Evolutionary conservation across 64 coral and sea anemone genomes (phyloP).

Genomic region (Stylophora pistillata): DNA sequence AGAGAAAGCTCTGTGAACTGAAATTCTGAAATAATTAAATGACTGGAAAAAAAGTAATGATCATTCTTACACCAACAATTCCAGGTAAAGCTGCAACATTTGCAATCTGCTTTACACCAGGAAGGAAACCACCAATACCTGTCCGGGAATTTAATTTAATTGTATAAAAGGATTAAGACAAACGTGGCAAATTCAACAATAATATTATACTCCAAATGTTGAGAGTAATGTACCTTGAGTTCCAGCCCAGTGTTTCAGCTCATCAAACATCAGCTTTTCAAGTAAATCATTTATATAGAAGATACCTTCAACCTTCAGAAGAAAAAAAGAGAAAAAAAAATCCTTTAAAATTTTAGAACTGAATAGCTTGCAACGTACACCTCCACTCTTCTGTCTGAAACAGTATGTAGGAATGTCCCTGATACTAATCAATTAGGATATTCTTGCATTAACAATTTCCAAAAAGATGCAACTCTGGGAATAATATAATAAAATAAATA

Average conservation of each 20-base stretch:
- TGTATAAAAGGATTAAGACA: neutral
- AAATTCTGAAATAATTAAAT: too few relatives aligned
- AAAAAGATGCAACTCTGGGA: too few relatives aligned
- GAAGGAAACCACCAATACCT: conserved; percentile 93
- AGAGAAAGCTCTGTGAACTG: too few relatives aligned
- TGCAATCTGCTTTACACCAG: conserved; percentile 97
- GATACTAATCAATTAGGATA: too few relatives aligned
- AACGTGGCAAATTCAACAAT: neutral
- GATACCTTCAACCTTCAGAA: conserved; percentile 80
- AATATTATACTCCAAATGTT: neutral
- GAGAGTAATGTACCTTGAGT: conserved; percentile 57
- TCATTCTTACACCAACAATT: conserved; percentile 85
- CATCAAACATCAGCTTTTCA: conserved; percentile 98
- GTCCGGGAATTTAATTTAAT: neutral
- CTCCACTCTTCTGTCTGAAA: neutral
- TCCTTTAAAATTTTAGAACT: neutral
- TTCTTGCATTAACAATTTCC: too few relatives aligned
- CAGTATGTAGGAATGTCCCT: too few relatives aligned
- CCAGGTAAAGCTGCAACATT: conserved; percentile 96
- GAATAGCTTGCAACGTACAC: neutral
- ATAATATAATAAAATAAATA: too few relatives aligned
- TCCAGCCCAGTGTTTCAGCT: conserved; percentile 82
- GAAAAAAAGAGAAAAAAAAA: neutral
- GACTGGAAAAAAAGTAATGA: neutral
- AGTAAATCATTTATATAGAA: conserved; percentile 92